These are phyloP conservation scores for Arvicanthis niloticus DNA, from an alignment of 2,113 vertebrate species.

Conservation along the genomic window DNA sequence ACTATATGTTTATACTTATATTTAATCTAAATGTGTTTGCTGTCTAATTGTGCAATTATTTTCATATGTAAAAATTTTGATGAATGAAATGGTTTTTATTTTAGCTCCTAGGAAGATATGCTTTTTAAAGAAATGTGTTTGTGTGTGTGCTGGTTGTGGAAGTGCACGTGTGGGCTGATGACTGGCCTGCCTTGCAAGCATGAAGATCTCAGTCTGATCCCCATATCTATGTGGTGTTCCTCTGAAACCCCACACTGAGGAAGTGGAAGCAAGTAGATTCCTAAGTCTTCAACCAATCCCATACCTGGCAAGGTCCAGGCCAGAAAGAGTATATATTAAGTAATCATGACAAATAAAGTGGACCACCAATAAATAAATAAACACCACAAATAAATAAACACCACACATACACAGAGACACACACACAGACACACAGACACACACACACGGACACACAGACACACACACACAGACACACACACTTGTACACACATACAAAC, in stretches of 20 bases:
- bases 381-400: no score
- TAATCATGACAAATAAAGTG: neutral
- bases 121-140: neutral
- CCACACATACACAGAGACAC: no score
- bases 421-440: neutral
- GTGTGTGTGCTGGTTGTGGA: no score
- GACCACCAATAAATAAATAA: no score
- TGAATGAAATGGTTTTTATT: slow-evolving; percentile 38
- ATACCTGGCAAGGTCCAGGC: neutral
- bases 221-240: no score
- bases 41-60: neutral
- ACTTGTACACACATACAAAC: neutral
- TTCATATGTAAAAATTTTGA: neutral
- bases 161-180: neutral
- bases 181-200: neutral
- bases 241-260: no score
- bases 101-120: neutral
- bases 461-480: neutral
- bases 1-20: neutral
- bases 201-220: neutral
- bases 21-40: neutral
- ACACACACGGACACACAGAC: no score
- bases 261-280: neutral
- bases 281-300: neutral
- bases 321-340: neutral